Base-by-base conservation (phyloP, 92 coral and sea anemone species). In the Zoanthus sociatus region DNA sequence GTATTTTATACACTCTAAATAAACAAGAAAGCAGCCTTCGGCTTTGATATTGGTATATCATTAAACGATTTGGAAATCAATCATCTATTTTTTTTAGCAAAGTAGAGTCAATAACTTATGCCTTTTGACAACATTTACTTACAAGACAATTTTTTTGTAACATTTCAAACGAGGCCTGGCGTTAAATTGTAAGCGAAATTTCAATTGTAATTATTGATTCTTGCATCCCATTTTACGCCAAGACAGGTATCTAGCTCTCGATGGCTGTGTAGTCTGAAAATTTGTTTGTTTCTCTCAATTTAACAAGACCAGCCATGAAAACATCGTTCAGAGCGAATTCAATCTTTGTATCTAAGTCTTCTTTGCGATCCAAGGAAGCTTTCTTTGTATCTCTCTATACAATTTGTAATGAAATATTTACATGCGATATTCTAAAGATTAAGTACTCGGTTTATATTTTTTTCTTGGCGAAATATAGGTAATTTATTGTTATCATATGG, bases 221-320 rank as follows among this genome's bases (percentile, higher is more conserved):
- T 60, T 54, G 83, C 91, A 21, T 91, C 87, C 94, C 26, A 88
- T 56, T 84, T 88, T 13, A 47, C 67, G 31, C 94, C 94, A 12
- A 89, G 87, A 54, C 60, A 67, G 37, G 15, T 60, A 60, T 92
- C 89, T 26, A 89, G 88, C n/a, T 56, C 56, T 44, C 87, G 58
- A 78, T 84, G 84, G 51, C 58, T 16, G n/a, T n/a, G 14, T 18
- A 84, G 26, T 17, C 63, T 1, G 75, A 77, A 84, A 12, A 91
- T 69, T 37, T 37, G 42, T 37, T 37, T 37, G 8, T 7, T 92
- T 8, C 86, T 58, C 69, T 88, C 90, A 30, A 54, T 9, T 4
- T 56, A 26, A 26, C 92, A 50, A 89, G 30, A 15, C 88, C 87
- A 12, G 26, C 77, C 55, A 2, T 32, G 46, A 83, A 89, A 61